Conservation (phyloP, 1,140 invertebrate species). For the Lepidurus apus region DNA sequence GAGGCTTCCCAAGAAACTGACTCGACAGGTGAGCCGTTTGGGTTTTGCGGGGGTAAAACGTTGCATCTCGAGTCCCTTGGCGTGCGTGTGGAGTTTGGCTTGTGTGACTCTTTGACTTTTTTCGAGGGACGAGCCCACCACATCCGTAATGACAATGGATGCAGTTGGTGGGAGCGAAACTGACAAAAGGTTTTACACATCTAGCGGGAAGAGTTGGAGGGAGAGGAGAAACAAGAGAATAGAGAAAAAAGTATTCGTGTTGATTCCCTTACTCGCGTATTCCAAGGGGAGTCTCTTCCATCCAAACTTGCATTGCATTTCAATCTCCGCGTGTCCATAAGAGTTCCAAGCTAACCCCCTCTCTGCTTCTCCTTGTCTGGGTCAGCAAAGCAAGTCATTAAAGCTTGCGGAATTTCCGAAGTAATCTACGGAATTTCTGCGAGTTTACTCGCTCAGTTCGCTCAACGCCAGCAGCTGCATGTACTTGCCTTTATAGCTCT, state of each 20-base stretch:
- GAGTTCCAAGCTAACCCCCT: too few relatives aligned
- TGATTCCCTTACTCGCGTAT: not conserved
- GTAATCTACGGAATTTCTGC: not conserved
- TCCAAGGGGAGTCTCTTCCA: not conserved
- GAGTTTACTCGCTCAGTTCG: not conserved
- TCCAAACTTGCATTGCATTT: too few relatives aligned
- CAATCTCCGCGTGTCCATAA: too few relatives aligned
- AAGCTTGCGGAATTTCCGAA: not conserved
- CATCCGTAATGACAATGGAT: not conserved
- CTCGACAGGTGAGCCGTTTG: conserved; percentile 13
- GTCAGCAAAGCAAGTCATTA: not conserved
- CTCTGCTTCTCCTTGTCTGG: not conserved
- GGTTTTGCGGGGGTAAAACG: not conserved
- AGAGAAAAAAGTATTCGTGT: not conserved
- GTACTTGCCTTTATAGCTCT: not conserved
- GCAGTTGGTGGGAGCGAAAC: not conserved
- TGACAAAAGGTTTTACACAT: not conserved
- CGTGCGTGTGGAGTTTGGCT: not conserved
- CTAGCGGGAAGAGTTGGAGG: not conserved
- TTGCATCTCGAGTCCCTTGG: not conserved
- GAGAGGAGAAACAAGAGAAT: not conserved
- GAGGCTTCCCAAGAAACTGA: conserved; percentile 5
- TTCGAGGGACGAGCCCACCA: not conserved
- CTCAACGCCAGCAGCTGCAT: not conserved
- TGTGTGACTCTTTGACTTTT: not conserved